These are phyloP conservation scores for Panulirus ornatus DNA, from an alignment of 1,140 invertebrate species.

Conservation along the genomic window DNA sequence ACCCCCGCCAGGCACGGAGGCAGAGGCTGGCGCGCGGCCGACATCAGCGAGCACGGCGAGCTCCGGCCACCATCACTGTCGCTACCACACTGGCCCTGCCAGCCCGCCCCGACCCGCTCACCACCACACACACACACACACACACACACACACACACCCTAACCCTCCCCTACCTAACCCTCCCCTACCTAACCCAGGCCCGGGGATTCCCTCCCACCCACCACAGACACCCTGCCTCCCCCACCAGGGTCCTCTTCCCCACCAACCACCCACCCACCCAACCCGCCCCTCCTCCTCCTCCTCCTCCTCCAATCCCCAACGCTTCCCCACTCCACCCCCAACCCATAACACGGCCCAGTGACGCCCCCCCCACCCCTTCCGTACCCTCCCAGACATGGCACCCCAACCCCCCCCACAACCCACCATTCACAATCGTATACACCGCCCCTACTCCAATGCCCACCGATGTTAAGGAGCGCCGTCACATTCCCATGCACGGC, in stretches of 20 bases:
- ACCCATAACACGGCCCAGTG: no score
- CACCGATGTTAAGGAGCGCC: not conserved
- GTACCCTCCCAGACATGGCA: not conserved
- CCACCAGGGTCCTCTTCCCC: no score
- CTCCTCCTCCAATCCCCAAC: not conserved
- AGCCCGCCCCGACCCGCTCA: not conserved
- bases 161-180: not conserved
- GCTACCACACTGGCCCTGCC: slow-evolving; percentile 49
- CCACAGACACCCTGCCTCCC: no score
- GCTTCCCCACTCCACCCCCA: not conserved
- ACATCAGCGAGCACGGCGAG: slow-evolving; percentile 47
- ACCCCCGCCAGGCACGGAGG: slow-evolving; percentile 47
- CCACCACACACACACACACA: not conserved
- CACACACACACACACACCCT: not conserved
- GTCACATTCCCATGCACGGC: not conserved
- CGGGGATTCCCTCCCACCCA: not conserved
- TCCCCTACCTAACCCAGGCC: not conserved
- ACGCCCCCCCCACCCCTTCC: not conserved
- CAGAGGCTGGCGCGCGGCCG: slow-evolving; percentile 38
- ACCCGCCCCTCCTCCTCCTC: not conserved
- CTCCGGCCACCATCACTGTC: slow-evolving; percentile 60
- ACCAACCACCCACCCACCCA: not conserved
- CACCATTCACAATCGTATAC: not conserved
- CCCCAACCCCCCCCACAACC: not conserved
- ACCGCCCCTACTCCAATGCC: not conserved